Evolutionary conservation across 1,140 invertebrate species (phyloP), one percentile per base, ranked within the genome.

Genomic region (Coptotermes formosanus): DNA sequence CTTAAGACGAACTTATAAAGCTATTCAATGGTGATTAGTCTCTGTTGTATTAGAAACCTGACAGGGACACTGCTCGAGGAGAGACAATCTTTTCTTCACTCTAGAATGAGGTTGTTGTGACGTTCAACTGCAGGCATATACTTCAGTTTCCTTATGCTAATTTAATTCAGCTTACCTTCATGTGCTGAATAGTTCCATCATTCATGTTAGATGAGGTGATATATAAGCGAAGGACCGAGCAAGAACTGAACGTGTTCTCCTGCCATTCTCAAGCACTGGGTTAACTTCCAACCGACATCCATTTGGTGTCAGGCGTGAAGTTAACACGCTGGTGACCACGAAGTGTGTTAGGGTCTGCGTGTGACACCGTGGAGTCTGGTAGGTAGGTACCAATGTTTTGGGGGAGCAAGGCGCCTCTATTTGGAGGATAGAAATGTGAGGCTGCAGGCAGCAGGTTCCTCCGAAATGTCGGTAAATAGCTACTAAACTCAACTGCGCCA

Each of bases 71-170:
- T 30, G 9, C n/a, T 75, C 0, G 14, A 75, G 64, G 64, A 25
- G n/a, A 75, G 64, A 25, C n/a, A 8, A 14, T n/a, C 59, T n/a
- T 64, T 64, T 64, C 59, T 23, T 64, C 59, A 64, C 59, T 8
- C 25, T n/a, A 30, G 64, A 16, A 75, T 16, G 64, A n/a, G n/a
- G 64, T 64, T 64, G 16, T 59, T 59, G 55, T 59, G 55, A 59
- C 38, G 6, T 75, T 25, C 25, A 11, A 75, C 64, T 11, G n/a
- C 6, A 12, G 6, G 25, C 14, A 30, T 9, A 75, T 30, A 30
- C 25, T 75, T 75, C 25, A 75, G 64, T 30, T 75, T 75, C 64
- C 25, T 75, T 75, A 75, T 75, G 64, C 64, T 75, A 75, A 75
- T 75, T 75, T 6, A 75, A 30, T 11, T 6, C 14, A 75, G n/a